Percentiles rank a stretch among this genome's conserved stretches.
Conservation (phyloP, 2,113 vertebrate species). For the Neotragus moschatus region DNA sequence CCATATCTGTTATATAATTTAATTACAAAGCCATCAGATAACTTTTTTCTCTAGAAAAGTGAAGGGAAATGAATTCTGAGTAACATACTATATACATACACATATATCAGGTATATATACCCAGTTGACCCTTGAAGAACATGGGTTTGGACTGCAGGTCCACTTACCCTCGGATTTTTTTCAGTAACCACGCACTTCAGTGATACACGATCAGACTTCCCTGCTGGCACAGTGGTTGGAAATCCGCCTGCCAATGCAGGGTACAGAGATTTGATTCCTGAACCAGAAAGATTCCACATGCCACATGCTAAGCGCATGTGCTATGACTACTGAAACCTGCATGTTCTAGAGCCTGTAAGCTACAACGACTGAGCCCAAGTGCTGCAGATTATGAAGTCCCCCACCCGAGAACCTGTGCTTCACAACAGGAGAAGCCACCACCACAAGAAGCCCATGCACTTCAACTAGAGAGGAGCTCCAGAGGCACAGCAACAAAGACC, state of each 20-base stretch:
- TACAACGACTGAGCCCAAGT: background rate
- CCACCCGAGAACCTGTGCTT: background rate
- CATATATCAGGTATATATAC: background rate
- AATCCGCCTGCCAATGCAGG: background rate
- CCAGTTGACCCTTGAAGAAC: background rate
- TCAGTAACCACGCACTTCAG: background rate
- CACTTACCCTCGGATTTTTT: background rate
- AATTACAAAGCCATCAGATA: background rate
- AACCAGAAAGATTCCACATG: background rate
- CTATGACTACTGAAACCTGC: background rate
- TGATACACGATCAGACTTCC: background rate
- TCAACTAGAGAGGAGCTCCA: background rate
- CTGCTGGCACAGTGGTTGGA: background rate
- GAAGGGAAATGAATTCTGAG: background rate
- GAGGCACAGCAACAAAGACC: background rate
- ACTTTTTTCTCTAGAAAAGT: background rate
- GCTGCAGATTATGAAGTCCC: background rate
- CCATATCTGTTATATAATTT: background rate
- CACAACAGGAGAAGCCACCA: background rate
- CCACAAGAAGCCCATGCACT: fast-evolving
- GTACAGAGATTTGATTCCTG: background rate
- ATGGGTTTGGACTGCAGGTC: background rate
- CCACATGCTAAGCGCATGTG: background rate
- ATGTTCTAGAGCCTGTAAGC: background rate
- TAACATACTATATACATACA: background rate